These are phyloP conservation scores for Alloplasta piceator DNA, from an alignment of 2,888 invertebrate species.

Conservation along the genomic window DNA sequence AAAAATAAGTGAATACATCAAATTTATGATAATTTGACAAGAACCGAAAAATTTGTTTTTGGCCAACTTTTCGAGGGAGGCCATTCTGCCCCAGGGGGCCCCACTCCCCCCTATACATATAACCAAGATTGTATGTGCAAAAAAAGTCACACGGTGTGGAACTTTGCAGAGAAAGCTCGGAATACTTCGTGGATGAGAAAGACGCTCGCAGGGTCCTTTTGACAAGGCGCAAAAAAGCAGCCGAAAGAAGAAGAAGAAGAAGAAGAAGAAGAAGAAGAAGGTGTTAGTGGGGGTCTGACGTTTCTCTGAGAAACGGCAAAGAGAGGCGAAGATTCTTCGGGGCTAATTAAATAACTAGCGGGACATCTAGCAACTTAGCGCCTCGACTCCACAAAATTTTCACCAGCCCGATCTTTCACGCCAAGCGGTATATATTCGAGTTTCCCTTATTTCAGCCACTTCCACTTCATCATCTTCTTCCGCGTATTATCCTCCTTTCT, in stretches of 20 bases:
- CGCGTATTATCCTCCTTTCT: conserved; percentile 13
- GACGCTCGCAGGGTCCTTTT: conserved; percentile 3
- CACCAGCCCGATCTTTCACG: not conserved
- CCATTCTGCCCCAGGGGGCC: no score
- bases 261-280: no score
- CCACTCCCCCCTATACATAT: no score
- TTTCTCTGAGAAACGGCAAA: conserved; percentile 60
- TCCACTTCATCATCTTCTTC: conserved; percentile 10
- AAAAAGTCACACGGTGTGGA: conserved; percentile 25
- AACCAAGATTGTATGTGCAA: not conserved
- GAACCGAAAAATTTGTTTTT: no score
- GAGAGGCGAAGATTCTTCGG: conserved; percentile 73
- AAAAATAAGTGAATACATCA: no score
- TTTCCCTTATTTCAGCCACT: conserved; percentile 3
- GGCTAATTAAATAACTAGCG: conserved; percentile 82
- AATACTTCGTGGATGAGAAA: not conserved
- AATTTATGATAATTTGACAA: no score
- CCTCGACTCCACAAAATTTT: conserved; percentile 73
- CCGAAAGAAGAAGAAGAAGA: conserved; percentile 53
- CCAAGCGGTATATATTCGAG: conserved; percentile 9
- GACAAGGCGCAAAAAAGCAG: conserved; percentile 67
- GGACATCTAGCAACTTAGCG: conserved; percentile 81
- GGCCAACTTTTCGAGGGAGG: no score
- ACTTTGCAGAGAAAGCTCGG: conserved; percentile 35
- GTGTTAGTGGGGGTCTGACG: not conserved